phyloP scores from a whole-genome alignment of 2,888 invertebrate species.

The Matsumyia berberina region DNA sequence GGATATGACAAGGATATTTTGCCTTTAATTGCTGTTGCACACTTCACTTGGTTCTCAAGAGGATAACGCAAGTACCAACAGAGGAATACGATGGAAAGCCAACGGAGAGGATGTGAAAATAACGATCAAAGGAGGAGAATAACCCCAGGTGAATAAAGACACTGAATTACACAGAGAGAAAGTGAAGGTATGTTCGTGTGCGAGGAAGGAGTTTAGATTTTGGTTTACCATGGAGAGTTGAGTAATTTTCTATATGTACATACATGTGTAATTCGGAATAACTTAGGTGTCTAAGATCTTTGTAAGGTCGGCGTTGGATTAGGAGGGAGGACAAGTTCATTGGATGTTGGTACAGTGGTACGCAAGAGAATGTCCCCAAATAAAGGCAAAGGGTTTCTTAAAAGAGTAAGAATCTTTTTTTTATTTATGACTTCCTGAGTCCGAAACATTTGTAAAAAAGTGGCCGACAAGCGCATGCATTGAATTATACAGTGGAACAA shows the following conservation, averaged over 20 bases:
- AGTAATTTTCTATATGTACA: background rate
- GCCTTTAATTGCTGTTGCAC: conserved; percentile 73
- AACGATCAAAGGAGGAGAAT: conserved; percentile 19
- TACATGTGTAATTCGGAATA: conserved; percentile 4
- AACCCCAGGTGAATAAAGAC: conserved; percentile 15
- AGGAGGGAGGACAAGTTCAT: conserved; percentile 2
- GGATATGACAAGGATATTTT: conserved; percentile 69
- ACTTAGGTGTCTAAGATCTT: background rate
- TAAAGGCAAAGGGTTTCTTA: too few species aligned
- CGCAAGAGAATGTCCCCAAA: background rate
- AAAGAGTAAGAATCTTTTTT: too few species aligned
- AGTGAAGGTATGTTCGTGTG: too few species aligned
- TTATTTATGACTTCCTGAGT: too few species aligned
- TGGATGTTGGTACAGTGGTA: background rate
- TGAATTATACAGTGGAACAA: too few species aligned
- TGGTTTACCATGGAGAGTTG: background rate
- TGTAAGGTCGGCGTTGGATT: background rate
- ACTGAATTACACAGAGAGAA: background rate
- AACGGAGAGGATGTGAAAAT: conserved; percentile 18
- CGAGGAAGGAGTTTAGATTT: conserved; percentile 2
- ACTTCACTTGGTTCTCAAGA: conserved; percentile 62
- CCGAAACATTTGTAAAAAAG: too few species aligned
- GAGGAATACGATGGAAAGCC: conserved; percentile 23
- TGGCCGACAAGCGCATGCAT: too few species aligned
- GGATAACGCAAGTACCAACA: conserved; percentile 46